phyloP scores from a whole-genome alignment of 2,797 vertebrate species.

The Poliocrania exsul region DNA sequence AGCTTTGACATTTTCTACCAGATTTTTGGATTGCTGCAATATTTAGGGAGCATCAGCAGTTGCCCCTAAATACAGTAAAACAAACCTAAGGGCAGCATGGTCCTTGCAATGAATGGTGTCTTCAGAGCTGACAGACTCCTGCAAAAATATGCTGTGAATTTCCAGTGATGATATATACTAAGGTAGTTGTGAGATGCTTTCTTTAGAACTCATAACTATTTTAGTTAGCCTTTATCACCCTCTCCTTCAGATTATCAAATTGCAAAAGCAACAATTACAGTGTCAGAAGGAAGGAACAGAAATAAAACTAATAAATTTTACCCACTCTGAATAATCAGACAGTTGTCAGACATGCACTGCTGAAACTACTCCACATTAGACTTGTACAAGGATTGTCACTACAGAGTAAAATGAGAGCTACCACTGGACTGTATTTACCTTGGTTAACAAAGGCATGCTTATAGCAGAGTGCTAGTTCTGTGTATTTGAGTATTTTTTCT shows the following conservation, averaged over 20 bases:
- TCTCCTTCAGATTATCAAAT: background rate
- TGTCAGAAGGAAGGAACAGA: background rate
- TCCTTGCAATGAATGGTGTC: background rate
- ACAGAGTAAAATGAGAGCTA: background rate
- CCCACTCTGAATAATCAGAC: background rate
- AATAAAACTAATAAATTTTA: background rate
- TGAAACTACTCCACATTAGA: background rate
- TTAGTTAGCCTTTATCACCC: background rate
- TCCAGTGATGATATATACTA: background rate
- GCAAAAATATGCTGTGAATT: background rate
- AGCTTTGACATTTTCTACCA: background rate
- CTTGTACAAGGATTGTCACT: background rate
- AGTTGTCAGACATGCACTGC: background rate
- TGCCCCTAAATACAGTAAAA: background rate
- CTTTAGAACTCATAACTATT: background rate
- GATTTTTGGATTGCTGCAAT: background rate
- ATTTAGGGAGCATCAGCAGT: background rate
- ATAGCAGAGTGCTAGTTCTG: background rate
- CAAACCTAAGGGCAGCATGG: background rate
- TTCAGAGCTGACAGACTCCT: background rate
- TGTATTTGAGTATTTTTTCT: background rate
- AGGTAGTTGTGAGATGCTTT: background rate
- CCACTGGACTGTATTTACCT: rapidly evolving
- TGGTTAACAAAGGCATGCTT: background rate
- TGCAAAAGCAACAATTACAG: background rate